Evolutionary conservation across 2,888 invertebrate species (phyloP), one percentile per base, ranked within the genome.

Genomic region (Xylota segnis): DNA sequence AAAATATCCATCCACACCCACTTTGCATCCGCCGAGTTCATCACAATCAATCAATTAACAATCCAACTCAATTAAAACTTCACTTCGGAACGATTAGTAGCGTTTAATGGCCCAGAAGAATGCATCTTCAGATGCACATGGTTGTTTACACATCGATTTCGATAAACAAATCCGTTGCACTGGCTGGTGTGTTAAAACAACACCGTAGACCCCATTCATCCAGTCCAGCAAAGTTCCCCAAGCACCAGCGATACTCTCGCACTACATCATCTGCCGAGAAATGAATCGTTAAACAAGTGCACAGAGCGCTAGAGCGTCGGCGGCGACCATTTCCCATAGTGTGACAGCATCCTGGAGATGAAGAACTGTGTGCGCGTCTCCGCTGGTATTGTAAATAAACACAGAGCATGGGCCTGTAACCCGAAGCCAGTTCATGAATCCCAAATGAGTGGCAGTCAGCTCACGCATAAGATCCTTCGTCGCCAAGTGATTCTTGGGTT

Each of bases 51-150:
- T 86, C 86, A 86, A 86, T 81, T 77, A 86, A 77, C 86, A 86
- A 86, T 86, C 61, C 86, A 86, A 86, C 86, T 86, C 86, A 86
- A 86, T 86, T 86, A 86, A 86, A 86, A 86, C 86, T 86, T 86
- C 86, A 86, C 86, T 86, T 86, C 63, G 76, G 76, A 86, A 86
- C 86, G 86, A 82, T 86, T 86, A 86, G 86, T 82, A 86, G 59
- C 86, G 61, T 86, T 86, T 86, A 86, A 86, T 86, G 86, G 86
- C 86, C 82, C 86, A 66, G 76, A 86, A 86, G 86, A 86, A 86
- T 86, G 86, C 82, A 86, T 86, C 86, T 77, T 86, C 86, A 86
- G 86, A 86, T 86, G 82, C 82, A 82, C 71, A 82, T 77, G 66
- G 63, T 76, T 86, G 86, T 86, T 86, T 86, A 86, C 76, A 86